A percentile compares a stretch with the other conserved stretches of the same genome.
Evolutionary conservation across 2,888 invertebrate species (phyloP).

Genomic region (Geotrupes spiniger): DNA sequence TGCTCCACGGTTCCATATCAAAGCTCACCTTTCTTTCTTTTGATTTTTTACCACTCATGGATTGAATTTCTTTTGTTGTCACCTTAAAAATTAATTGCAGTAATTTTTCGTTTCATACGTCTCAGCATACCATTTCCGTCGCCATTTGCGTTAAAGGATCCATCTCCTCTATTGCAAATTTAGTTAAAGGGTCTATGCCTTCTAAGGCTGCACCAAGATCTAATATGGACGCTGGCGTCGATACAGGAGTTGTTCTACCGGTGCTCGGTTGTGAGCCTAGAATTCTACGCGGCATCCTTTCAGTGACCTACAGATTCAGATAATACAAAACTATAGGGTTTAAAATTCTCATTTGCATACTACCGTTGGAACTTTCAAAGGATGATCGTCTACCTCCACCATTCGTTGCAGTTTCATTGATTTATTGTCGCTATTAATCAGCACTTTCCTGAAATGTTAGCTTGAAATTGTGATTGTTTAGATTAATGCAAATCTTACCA

Average conservation of each 20-base stretch:
- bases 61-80: constrained; percentile 13
- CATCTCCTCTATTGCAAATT: constrained; percentile 62
- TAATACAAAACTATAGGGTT: neutral
- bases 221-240: constrained; percentile 46
- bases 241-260: constrained; percentile 53
- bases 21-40: constrained; percentile 10
- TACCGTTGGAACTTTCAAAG: constrained; percentile 55
- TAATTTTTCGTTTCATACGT: constrained; percentile 9
- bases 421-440: constrained; percentile 23
- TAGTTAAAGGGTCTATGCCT: constrained; percentile 71
- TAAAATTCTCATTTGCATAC: neutral
- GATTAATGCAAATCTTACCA: constrained; percentile 25
- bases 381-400: constrained; percentile 52
- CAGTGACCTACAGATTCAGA: constrained; percentile 49
- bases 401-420: constrained; percentile 11
- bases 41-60: constrained; percentile 1
- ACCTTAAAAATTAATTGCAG: neutral
- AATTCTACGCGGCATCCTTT: constrained; percentile 54
- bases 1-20: constrained; percentile 72
- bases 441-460: constrained; percentile 32
- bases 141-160: constrained; percentile 67
- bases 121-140: constrained; percentile 49
- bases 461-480: neutral
- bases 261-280: constrained; percentile 52
- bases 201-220: constrained; percentile 61